Conservation (phyloP, 2,888 invertebrate species). For the Ctenicera cuprea region DNA sequence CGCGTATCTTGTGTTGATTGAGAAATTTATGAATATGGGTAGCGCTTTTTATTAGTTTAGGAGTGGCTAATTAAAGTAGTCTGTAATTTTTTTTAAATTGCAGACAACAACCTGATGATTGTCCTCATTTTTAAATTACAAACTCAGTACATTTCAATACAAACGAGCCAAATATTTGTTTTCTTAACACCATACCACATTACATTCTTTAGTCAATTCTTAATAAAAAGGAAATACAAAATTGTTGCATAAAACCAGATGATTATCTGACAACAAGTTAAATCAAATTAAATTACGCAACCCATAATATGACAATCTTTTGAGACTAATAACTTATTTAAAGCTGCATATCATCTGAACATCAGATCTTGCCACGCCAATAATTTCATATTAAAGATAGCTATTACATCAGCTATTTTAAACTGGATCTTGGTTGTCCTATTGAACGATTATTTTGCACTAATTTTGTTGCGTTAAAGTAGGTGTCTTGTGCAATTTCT, state of each 20-base stretch:
- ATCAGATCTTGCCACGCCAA: slow-evolving; percentile 1
- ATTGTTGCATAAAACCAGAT: not conserved
- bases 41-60: not conserved
- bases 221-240: too few species aligned
- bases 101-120: not conserved
- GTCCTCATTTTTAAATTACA: not conserved
- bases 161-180: too few species aligned
- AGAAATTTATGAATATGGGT: slow-evolving; percentile 3
- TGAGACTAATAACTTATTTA: not conserved
- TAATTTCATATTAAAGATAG: not conserved
- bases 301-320: not conserved
- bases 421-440: not conserved
- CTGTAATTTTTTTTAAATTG: not conserved
- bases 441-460: too few species aligned
- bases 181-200: too few species aligned
- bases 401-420: not conserved
- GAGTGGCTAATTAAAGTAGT: slow-evolving; percentile 1
- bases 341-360: not conserved
- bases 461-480: too few species aligned
- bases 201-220: too few species aligned
- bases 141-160: not conserved
- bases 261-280: not conserved
- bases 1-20: not conserved
- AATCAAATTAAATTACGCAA: not conserved
- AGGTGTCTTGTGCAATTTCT: too few species aligned